A percentile compares a stretch with the other conserved stretches of the same genome.
These are phyloP conservation scores for Ornithorhynchus anatinus DNA, from an alignment of 2,113 vertebrate genomes.

Conservation along the genomic window DNA sequence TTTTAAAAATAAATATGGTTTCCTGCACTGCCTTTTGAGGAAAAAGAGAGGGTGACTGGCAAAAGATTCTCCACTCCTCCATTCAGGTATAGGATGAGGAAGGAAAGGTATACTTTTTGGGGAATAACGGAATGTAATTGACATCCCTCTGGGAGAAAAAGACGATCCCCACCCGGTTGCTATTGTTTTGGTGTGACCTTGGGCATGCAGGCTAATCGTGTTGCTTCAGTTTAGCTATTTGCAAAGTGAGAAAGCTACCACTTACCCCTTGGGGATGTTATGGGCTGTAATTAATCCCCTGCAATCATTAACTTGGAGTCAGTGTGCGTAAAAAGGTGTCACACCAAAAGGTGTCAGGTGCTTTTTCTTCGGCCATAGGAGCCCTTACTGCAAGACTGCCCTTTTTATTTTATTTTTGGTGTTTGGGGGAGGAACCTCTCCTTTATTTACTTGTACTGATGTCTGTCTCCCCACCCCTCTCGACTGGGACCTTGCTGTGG, in stretches of 20 bases:
- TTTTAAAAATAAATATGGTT: too few relatives aligned
- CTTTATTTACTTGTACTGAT: too few relatives aligned
- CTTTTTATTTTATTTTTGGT: too few relatives aligned
- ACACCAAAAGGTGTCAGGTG: background rate
- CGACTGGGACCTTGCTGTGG: too few relatives aligned
- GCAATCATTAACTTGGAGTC: background rate
- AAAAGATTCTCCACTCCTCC: background rate
- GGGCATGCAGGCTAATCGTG: background rate
- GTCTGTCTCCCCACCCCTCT: too few relatives aligned
- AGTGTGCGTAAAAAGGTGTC: background rate
- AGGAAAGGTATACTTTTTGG: background rate
- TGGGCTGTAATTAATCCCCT: background rate
- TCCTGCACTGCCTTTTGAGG: too few relatives aligned
- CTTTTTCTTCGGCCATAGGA: background rate
- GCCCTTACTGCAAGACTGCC: background rate
- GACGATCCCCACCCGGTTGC: background rate
- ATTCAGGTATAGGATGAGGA: background rate
- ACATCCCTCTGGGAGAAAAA: background rate
- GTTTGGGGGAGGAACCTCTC: too few relatives aligned
- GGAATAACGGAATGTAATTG: constrained; percentile 7
- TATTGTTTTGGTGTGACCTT: background rate
- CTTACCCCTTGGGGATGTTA: background rate
- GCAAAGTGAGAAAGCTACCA: background rate
- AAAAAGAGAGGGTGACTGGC: too few relatives aligned
- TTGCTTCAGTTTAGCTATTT: background rate